Evolutionary conservation across 2,113 vertebrate genomes (phyloP).

Genomic region (Microtus montanus): DNA sequence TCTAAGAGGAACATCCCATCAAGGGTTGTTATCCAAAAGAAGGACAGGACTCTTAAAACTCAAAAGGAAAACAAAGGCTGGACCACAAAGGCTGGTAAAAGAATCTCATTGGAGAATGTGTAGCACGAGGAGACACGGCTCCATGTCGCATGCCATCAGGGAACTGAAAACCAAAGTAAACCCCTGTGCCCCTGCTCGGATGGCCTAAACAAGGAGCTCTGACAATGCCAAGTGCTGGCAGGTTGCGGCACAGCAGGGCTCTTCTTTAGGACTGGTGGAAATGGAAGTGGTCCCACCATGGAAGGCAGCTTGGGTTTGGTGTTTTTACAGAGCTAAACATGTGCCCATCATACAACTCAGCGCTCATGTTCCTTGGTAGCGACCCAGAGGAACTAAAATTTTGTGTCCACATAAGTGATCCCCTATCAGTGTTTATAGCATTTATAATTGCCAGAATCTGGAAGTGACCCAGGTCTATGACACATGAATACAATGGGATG

Average conservation of each 20-base stretch:
- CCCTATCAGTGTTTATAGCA: neutral
- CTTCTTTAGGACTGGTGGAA: neutral
- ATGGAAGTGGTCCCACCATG: neutral
- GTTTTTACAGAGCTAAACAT: neutral
- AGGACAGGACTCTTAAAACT: neutral
- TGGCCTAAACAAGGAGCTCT: neutral
- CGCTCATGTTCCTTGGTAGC: neutral
- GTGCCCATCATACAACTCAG: neutral
- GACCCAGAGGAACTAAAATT: neutral
- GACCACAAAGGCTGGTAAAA: neutral
- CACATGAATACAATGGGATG: neutral
- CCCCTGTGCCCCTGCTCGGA: too few species aligned
- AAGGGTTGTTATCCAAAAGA: neutral
- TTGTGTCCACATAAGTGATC: neutral
- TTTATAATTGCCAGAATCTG: neutral
- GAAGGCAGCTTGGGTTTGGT: neutral
- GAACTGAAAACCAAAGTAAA: neutral
- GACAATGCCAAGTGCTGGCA: neutral
- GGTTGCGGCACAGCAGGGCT: neutral
- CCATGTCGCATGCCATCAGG: accelerated
- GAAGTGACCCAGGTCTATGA: neutral
- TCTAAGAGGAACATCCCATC: neutral
- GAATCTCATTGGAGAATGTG: neutral
- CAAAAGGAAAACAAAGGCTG: neutral
- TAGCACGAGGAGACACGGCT: accelerated